phyloP scores from a whole-genome alignment of 1,140 invertebrate genomes.

The Drosophila persimilis region DNA sequence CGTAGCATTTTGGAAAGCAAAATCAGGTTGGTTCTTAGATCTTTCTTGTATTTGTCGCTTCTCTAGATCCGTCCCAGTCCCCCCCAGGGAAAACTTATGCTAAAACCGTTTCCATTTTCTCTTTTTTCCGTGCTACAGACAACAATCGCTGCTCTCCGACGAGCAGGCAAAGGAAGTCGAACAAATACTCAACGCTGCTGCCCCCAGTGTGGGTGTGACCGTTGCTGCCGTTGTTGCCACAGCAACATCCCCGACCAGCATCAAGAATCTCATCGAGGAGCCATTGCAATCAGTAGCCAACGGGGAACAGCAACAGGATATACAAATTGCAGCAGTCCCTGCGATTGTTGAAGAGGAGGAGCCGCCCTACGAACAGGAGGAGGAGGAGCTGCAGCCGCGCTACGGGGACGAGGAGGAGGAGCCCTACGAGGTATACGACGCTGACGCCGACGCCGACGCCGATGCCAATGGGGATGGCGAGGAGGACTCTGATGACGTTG shows the following conservation, averaged over 20 bases:
- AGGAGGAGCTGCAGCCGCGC: conserved; percentile 18
- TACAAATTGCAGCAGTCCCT: conserved; percentile 53
- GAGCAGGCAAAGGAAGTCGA: conserved; percentile 94
- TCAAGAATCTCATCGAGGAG: conserved; percentile 76
- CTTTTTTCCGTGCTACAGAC: conserved; percentile 83
- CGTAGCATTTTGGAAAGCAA: conserved; percentile 91
- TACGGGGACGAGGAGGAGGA: conserved; percentile 39
- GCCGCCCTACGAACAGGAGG: conserved; percentile 11
- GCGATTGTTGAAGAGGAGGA: conserved; percentile 47
- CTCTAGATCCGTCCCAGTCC: no score
- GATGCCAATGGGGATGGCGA: conserved; percentile 50
- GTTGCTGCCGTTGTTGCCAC: conserved; percentile 79
- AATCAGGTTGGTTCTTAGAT: conserved; percentile 87
- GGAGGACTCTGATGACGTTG: conserved; percentile 71
- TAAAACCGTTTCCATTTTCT: conserved; percentile 4
- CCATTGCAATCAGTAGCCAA: conserved; percentile 30
- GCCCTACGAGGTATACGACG: conserved; percentile 52
- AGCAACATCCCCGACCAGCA: conserved; percentile 77
- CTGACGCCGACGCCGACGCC: conserved; percentile 35
- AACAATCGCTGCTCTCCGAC: conserved; percentile 91
- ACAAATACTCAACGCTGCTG: conserved; percentile 88
- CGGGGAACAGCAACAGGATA: conserved; percentile 48
- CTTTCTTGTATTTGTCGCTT: neutral
- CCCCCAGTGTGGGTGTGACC: conserved; percentile 67
- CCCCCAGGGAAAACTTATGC: neutral